Conservation (phyloP, 2,888 invertebrate species). For the Leucophenga montana region DNA sequence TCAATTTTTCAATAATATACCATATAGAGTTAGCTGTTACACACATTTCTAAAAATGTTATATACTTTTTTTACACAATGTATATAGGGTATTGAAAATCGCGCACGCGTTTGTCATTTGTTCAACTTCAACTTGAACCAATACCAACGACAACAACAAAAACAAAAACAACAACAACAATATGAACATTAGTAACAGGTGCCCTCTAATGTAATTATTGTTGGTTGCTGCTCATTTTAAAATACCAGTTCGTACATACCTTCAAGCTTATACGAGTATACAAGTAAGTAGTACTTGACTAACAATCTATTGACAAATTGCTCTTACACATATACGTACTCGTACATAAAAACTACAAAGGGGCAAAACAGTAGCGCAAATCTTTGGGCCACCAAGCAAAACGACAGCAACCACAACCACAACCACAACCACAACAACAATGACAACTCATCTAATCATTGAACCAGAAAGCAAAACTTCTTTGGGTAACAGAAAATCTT, state of each 20-base stretch:
- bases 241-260: too few species aligned
- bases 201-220: constrained; percentile 9
- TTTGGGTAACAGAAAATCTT: too few species aligned
- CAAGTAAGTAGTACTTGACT: background rate
- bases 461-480: background rate
- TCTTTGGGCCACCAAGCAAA: constrained; percentile 37
- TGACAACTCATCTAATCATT: constrained; percentile 31
- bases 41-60: too few species aligned
- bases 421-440: constrained; percentile 31
- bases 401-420: constrained; percentile 25
- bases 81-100: too few species aligned
- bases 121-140: too few species aligned
- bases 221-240: constrained; percentile 3
- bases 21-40: too few species aligned
- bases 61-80: too few species aligned
- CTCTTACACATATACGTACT: constrained; percentile 26
- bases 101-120: constrained; percentile 12
- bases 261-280: too few species aligned
- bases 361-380: constrained; percentile 14
- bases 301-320: constrained; percentile 30
- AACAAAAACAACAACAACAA: background rate
- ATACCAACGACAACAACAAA: too few species aligned
- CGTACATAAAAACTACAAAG: background rate
- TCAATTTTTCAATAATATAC: too few species aligned
- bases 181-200: background rate